Evolutionary conservation across 2,797 vertebrate species (phyloP).

Genomic region (Coracias cyanogaster): DNA sequence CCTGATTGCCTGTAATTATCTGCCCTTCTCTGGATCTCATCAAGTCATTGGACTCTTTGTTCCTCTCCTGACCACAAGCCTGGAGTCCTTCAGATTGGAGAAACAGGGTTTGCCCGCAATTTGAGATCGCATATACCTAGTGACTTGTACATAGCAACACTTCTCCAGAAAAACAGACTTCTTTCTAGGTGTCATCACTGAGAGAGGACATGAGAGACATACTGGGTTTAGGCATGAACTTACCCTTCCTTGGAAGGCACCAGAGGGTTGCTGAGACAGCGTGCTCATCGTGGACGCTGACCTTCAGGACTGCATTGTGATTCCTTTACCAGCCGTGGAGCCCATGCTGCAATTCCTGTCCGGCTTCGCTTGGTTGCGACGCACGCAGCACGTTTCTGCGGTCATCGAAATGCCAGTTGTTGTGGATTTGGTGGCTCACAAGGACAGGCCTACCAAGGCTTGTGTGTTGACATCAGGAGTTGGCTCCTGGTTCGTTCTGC

Average conservation of each 20-base stretch:
- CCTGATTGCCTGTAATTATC: constrained; percentile 15
- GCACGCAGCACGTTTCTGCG: accelerated
- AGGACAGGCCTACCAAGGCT: neutral
- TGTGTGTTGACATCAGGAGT: neutral
- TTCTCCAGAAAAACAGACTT: neutral
- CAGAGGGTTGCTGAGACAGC: neutral
- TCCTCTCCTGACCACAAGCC: too few species aligned
- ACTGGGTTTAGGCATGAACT: neutral
- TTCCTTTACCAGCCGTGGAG: neutral
- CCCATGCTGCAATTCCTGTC: neutral
- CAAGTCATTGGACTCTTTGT: neutral
- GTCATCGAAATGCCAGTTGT: neutral
- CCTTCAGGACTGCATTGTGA: neutral
- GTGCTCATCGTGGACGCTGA: accelerated
- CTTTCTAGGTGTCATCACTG: neutral
- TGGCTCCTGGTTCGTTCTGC: neutral
- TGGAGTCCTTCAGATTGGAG: too few species aligned
- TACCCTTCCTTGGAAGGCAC: neutral
- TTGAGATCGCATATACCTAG: neutral
- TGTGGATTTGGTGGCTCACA: neutral
- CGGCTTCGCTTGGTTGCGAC: neutral
- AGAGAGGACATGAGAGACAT: neutral
- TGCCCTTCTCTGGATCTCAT: constrained; percentile 19
- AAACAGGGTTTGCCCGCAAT: too few species aligned
- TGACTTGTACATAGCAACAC: neutral